Percentiles rank a stretch among this genome's conserved stretches.
Conservation (phyloP, 1,140 invertebrate species). For the Venturia canescens region DNA sequence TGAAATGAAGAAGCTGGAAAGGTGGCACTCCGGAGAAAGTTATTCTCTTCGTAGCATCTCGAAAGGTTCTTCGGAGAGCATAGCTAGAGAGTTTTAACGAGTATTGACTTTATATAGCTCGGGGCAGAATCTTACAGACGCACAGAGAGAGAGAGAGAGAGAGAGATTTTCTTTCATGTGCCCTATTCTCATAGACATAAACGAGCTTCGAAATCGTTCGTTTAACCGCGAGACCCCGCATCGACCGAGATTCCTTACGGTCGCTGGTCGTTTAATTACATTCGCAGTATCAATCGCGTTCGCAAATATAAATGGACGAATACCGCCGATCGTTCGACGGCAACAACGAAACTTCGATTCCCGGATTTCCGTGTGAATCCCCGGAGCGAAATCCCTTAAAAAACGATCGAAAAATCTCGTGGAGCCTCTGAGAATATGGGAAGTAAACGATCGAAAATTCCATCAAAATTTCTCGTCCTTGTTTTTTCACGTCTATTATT, state of each 20-base stretch:
- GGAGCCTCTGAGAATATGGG: too few relatives aligned
- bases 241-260: background rate
- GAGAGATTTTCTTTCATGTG: slow-evolving; percentile 14
- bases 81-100: slow-evolving; percentile 27
- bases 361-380: too few relatives aligned
- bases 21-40: slow-evolving; percentile 31
- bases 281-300: background rate
- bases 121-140: background rate
- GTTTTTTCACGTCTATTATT: background rate
- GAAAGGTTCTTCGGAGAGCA: slow-evolving; percentile 11
- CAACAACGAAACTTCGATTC: too few relatives aligned
- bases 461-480: too few relatives aligned
- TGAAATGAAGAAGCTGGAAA: slow-evolving; percentile 27
- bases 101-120: slow-evolving; percentile 17
- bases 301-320: background rate
- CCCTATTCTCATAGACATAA: slow-evolving; percentile 5
- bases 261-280: background rate
- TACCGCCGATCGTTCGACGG: too few relatives aligned
- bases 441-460: too few relatives aligned
- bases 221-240: background rate
- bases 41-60: slow-evolving; percentile 4
- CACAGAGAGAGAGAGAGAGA: slow-evolving; percentile 8
- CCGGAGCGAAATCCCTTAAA: too few relatives aligned
- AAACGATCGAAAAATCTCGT: too few relatives aligned
- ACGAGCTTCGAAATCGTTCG: slow-evolving; percentile 7